A percentile compares a stretch with the other conserved stretches of the same genome.
Evolutionary conservation across 1,140 invertebrate genomes (phyloP).

Genomic region (Holotrichia oblita): DNA sequence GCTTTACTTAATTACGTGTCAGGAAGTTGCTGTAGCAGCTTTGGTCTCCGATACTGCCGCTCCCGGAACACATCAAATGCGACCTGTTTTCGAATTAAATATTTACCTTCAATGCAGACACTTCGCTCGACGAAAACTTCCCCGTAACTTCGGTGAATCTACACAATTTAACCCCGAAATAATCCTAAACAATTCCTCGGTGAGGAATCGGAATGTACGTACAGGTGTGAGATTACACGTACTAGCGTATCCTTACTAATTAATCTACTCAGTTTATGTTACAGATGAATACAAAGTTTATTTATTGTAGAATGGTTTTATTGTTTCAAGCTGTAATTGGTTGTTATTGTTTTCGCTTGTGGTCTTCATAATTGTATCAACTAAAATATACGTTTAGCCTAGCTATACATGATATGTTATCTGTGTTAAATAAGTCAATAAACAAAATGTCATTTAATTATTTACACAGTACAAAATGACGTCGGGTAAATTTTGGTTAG

Average conservation of each 20-base stretch:
- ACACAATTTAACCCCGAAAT: conserved; percentile 26
- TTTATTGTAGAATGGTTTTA: conserved; percentile 34
- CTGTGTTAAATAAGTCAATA: too few relatives aligned
- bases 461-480: too few relatives aligned
- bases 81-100: conserved; percentile 41
- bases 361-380: background rate
- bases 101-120: conserved; percentile 36
- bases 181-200: conserved; percentile 26
- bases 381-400: too few relatives aligned
- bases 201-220: conserved; percentile 28
- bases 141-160: conserved; percentile 20
- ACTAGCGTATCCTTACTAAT: conserved; percentile 12
- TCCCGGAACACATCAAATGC: conserved; percentile 28
- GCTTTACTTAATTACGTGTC: conserved; percentile 37
- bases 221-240: background rate
- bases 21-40: conserved; percentile 24
- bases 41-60: conserved; percentile 1
- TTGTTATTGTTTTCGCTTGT: conserved; percentile 7
- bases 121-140: conserved; percentile 13
- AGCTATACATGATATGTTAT: too few relatives aligned
- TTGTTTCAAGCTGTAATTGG: conserved; percentile 19
- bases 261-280: conserved; percentile 7
- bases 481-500: too few relatives aligned
- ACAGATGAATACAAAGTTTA: conserved; percentile 15
- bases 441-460: too few relatives aligned